These are phyloP conservation scores for Typhlichthys eigenmanni DNA, from an alignment of 2,797 vertebrate species.

Conservation along the genomic window DNA sequence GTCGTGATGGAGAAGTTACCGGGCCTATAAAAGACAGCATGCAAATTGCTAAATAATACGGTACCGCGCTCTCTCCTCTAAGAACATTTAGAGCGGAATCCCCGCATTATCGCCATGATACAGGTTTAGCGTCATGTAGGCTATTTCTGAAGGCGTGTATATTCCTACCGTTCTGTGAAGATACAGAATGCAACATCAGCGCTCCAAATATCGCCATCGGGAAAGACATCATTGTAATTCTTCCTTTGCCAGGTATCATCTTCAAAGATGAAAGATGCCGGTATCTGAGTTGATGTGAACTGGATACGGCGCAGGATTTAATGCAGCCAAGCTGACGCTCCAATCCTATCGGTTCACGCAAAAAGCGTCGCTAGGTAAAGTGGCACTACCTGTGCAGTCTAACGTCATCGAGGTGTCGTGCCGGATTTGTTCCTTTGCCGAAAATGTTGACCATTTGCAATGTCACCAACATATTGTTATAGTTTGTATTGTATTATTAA, in stretches of 20 bases:
- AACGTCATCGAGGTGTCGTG: slow-evolving; percentile 44
- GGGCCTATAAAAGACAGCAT: slow-evolving; percentile 7
- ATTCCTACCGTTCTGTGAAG: slow-evolving; percentile 77
- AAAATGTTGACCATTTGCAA: not conserved
- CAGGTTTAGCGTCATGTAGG: not conserved
- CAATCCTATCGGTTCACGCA: slow-evolving; percentile 47
- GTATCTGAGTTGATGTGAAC: slow-evolving; percentile 51
- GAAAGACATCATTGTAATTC: slow-evolving; percentile 71
- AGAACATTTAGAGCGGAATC: no score
- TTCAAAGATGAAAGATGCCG: slow-evolving; percentile 54
- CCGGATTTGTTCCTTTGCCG: no score
- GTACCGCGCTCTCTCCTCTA: not conserved
- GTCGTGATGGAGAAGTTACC: slow-evolving; percentile 6
- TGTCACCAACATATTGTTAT: not conserved
- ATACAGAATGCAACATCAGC: slow-evolving; percentile 74
- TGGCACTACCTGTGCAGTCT: slow-evolving; percentile 56
- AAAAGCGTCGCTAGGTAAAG: slow-evolving; percentile 55
- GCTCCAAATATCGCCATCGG: slow-evolving; percentile 65
- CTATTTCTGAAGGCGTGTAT: not conserved
- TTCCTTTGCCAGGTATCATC: slow-evolving; percentile 65
- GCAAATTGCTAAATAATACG: slow-evolving; percentile 4
- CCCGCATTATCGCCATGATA: slow-evolving; percentile 26
- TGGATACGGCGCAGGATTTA: slow-evolving; percentile 16
- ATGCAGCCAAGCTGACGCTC: slow-evolving; percentile 38
- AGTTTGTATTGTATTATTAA: no score